These are phyloP conservation scores for Drosophila paranaensis DNA, from an alignment of 2,888 invertebrate species.

Conservation along the genomic window DNA sequence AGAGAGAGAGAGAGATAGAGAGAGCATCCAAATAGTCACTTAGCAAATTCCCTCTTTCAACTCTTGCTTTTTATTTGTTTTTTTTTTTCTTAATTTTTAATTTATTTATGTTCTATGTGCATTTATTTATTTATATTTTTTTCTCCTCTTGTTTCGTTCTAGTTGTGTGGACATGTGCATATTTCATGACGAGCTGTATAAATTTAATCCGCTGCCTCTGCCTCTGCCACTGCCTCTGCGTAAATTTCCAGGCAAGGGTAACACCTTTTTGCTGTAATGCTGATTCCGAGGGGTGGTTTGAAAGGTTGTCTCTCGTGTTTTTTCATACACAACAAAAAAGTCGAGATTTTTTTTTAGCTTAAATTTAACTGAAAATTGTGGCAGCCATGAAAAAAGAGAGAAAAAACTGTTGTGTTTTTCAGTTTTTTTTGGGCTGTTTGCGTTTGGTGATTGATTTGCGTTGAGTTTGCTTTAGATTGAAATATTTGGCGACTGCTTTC, in stretches of 20 bases:
- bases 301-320: slow-evolving; percentile 7
- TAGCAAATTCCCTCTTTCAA: slow-evolving; percentile 4
- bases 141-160: slow-evolving; percentile 45
- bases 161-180: slow-evolving; percentile 68
- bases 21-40: neutral
- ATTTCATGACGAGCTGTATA: slow-evolving; percentile 73
- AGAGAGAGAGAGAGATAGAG: too few relatives aligned
- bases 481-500: neutral
- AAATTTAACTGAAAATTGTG: slow-evolving; percentile 26
- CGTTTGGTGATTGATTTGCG: slow-evolving; percentile 56
- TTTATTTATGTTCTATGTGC: slow-evolving; percentile 63
- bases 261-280: slow-evolving; percentile 73
- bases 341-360: slow-evolving; percentile 16
- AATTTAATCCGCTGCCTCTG: slow-evolving; percentile 49
- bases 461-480: slow-evolving; percentile 6
- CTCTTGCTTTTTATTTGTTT: slow-evolving; percentile 32
- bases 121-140: slow-evolving; percentile 43
- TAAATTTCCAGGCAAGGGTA: slow-evolving; percentile 67
- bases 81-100: slow-evolving; percentile 58
- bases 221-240: slow-evolving; percentile 8
- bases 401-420: slow-evolving; percentile 4
- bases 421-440: slow-evolving; percentile 28
- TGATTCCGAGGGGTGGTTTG: slow-evolving; percentile 40
- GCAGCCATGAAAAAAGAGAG: slow-evolving; percentile 9
- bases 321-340: slow-evolving; percentile 35